phyloP scores from a whole-genome alignment of 2,888 invertebrate genomes.

The Spisula solida region DNA sequence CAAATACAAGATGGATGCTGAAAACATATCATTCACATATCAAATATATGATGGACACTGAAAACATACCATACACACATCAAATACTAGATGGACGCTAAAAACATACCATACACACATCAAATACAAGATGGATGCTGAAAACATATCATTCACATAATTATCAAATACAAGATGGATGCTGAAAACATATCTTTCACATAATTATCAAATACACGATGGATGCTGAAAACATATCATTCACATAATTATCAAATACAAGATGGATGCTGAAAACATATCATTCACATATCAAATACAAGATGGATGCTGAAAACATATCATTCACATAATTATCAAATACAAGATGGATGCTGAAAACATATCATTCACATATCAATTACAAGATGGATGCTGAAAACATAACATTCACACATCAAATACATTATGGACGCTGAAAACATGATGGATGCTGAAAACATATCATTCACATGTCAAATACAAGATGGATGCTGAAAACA shows the following conservation, averaged over 20 bases:
- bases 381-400: constrained; percentile 85
- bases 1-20: constrained; percentile 86
- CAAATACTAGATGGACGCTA: constrained; percentile 87
- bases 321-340: not conserved
- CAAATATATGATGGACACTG: constrained; percentile 87
- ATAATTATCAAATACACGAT: too few species aligned
- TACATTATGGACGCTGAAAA: too few species aligned
- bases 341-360: constrained; percentile 85
- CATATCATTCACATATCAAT: not conserved
- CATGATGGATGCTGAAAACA: constrained; percentile 85
- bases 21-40: constrained; percentile 26
- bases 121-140: constrained; percentile 87
- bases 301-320: constrained; percentile 83
- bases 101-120: constrained; percentile 28
- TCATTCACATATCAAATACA: constrained; percentile 59
- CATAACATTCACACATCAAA: not conserved
- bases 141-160: constrained; percentile 28
- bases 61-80: constrained; percentile 28
- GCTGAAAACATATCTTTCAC: constrained; percentile 74
- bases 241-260: too few species aligned
- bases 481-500: constrained; percentile 85
- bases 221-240: constrained; percentile 79
- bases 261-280: constrained; percentile 83
- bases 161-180: too few species aligned
- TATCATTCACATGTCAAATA: not conserved